Percentiles rank a stretch among this genome's conserved stretches.
Conservation (phyloP, 2,888 invertebrate genomes). For the Drosophila neoperkinsi region DNA sequence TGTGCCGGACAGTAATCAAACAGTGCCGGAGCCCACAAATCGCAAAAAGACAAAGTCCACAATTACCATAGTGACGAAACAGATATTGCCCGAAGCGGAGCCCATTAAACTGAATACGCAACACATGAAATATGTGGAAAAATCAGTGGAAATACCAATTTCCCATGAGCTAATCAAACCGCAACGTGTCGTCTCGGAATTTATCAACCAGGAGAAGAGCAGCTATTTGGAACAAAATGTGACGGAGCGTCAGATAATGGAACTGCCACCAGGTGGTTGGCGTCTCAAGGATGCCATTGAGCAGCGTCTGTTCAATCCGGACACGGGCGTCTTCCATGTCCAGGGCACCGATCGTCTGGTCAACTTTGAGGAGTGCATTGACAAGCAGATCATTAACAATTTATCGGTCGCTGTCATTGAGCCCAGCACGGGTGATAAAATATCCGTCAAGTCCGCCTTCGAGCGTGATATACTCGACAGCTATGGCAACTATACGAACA, state of each 20-base stretch:
- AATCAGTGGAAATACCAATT: slow-evolving; percentile 84
- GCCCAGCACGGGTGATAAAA: slow-evolving; percentile 89
- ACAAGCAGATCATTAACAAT: slow-evolving; percentile 93
- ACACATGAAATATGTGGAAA: slow-evolving; percentile 77
- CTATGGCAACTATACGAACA: slow-evolving; percentile 90
- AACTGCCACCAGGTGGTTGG: slow-evolving; percentile 94
- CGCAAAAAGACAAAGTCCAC: slow-evolving; percentile 86
- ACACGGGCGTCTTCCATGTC: slow-evolving; percentile 93
- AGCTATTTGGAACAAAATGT: slow-evolving; percentile 81
- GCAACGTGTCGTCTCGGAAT: slow-evolving; percentile 85
- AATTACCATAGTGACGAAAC: slow-evolving; percentile 87
- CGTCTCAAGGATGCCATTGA: slow-evolving; percentile 93
- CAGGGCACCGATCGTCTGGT: slow-evolving; percentile 94
- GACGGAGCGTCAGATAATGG: slow-evolving; percentile 90
- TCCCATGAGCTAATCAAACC: slow-evolving; percentile 74
- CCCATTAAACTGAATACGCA: slow-evolving; percentile 82
- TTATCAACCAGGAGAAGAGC: slow-evolving; percentile 85
- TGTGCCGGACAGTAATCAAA: slow-evolving; percentile 87
- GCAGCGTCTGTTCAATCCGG: slow-evolving; percentile 92
- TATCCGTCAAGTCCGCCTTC: slow-evolving; percentile 90
- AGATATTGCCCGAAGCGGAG: slow-evolving; percentile 84
- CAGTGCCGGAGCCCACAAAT: slow-evolving; percentile 86
- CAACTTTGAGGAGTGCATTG: slow-evolving; percentile 94
- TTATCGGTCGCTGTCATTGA: slow-evolving; percentile 93
- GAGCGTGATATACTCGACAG: slow-evolving; percentile 92